Conservation (phyloP, 2,113 vertebrate genomes). For the Nibea albiflora region DNA sequence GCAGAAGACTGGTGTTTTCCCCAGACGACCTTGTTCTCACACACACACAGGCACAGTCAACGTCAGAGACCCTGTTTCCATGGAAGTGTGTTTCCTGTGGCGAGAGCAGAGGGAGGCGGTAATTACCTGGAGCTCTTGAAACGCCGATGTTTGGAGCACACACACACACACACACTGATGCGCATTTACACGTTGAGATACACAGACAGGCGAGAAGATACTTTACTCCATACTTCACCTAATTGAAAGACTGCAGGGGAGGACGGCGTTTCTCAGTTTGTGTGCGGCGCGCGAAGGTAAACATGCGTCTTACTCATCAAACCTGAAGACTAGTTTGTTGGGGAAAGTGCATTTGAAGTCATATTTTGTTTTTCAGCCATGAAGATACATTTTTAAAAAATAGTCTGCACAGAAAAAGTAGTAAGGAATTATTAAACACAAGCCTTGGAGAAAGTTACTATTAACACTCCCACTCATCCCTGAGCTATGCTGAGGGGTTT, state of each 20-base stretch:
- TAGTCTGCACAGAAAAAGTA: neutral
- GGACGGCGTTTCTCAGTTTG: neutral
- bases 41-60: neutral
- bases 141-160: slow-evolving; percentile 7
- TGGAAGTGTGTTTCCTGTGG: slow-evolving; percentile 42
- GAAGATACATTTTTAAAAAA: neutral
- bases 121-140: slow-evolving; percentile 56
- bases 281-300: neutral
- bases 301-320: neutral
- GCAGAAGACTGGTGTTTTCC: slow-evolving; percentile 13
- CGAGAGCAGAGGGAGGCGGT: slow-evolving; percentile 26
- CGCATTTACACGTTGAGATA: slow-evolving; percentile 7
- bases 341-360: neutral
- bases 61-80: slow-evolving; percentile 5
- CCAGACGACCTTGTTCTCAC: slow-evolving; percentile 26
- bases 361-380: slow-evolving; percentile 2
- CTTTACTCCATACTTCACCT: neutral
- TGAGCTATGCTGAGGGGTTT: neutral
- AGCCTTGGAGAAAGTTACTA: neutral
- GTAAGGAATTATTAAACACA: neutral
- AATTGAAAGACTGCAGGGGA: slow-evolving; percentile 21
- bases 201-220: neutral
- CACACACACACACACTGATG: neutral
- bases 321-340: neutral
- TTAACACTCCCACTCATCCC: neutral